Evolutionary conservation across 2,888 invertebrate species (phyloP).

Genomic region (Morpho helenor): DNA sequence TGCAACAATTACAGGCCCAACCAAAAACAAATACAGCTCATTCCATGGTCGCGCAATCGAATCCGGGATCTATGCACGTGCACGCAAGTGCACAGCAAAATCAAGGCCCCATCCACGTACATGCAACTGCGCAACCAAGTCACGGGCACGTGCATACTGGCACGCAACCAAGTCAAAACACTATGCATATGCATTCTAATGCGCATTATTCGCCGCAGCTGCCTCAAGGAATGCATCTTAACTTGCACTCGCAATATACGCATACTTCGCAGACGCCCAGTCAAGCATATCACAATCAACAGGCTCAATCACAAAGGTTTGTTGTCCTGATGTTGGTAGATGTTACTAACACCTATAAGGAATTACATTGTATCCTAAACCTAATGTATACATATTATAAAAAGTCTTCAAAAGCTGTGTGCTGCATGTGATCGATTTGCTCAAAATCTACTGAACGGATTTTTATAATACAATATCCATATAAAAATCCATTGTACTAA

Average conservation of each 20-base stretch:
- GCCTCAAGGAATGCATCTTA: slow-evolving; percentile 35
- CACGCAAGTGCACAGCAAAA: slow-evolving; percentile 17
- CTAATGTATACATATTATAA: too few relatives aligned
- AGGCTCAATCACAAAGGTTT: slow-evolving; percentile 47
- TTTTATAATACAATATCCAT: too few relatives aligned
- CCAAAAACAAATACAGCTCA: slow-evolving; percentile 27
- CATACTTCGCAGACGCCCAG: slow-evolving; percentile 32
- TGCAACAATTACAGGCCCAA: slow-evolving; percentile 25
- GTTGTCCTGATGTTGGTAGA: not conserved
- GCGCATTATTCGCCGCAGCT: slow-evolving; percentile 42
- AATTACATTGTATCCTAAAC: too few relatives aligned
- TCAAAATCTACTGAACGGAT: too few relatives aligned
- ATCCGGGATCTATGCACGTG: slow-evolving; percentile 16
- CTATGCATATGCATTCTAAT: slow-evolving; percentile 10
- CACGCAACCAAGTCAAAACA: slow-evolving; percentile 36
- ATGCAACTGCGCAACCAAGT: slow-evolving; percentile 21
- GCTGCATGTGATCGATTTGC: too few relatives aligned
- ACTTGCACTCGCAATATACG: slow-evolving; percentile 30
- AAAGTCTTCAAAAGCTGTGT: too few relatives aligned
- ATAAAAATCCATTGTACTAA: too few relatives aligned
- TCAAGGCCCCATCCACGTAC: slow-evolving; percentile 23
- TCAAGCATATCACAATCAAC: slow-evolving; percentile 43
- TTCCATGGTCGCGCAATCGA: slow-evolving; percentile 29
- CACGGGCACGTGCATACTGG: slow-evolving; percentile 24
- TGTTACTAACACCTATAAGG: too few relatives aligned